Evolutionary conservation across 1,140 invertebrate genomes (phyloP).

Genomic region (Melipona quadrifasciata): DNA sequence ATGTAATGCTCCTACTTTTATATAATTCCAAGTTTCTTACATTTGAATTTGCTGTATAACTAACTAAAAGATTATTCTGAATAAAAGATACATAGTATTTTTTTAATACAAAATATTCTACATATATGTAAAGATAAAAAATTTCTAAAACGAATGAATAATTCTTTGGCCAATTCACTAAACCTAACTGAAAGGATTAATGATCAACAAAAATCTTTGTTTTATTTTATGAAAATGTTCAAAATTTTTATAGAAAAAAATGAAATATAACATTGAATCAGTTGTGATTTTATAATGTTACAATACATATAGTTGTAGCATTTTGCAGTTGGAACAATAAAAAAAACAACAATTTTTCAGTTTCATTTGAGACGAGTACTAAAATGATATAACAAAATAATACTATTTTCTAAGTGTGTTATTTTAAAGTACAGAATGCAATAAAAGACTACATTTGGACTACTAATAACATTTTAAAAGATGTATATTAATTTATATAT

Average conservation of each 20-base stretch:
- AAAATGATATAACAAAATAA: background rate
- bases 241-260: background rate
- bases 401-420: background rate
- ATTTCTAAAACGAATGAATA: background rate
- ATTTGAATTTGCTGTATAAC: too few species aligned
- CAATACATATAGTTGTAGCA: background rate
- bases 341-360: background rate
- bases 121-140: background rate
- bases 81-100: too few species aligned
- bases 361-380: background rate
- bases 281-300: background rate
- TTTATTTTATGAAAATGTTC: background rate
- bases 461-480: background rate
- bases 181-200: too few species aligned
- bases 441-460: too few species aligned
- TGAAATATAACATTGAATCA: background rate
- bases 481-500: conserved; percentile 79
- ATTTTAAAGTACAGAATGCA: background rate
- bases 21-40: too few species aligned
- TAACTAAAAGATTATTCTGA: background rate
- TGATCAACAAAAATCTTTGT: background rate
- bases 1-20: too few species aligned
- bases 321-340: background rate
- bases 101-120: background rate
- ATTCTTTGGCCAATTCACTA: background rate